A percentile compares a stretch with the other conserved stretches of the same genome.
Conservation (phyloP, 2,888 invertebrate species). For the Caenorhabditis sp. region DNA sequence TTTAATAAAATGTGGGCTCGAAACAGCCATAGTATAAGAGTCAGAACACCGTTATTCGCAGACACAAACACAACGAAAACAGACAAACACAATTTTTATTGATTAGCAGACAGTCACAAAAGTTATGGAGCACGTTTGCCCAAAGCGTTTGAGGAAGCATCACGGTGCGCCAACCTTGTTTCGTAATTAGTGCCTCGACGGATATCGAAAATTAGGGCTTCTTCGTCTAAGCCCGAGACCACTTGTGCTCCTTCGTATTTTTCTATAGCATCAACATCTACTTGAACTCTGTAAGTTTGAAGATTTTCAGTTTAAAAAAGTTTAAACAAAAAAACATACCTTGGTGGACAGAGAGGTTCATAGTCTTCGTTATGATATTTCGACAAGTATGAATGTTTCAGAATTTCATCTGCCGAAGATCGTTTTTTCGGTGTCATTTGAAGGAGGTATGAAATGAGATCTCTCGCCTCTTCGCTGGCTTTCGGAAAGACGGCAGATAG, state of each 20-base stretch:
- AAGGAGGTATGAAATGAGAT: slow-evolving; percentile 55
- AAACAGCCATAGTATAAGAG: no score
- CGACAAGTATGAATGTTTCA: slow-evolving; percentile 72
- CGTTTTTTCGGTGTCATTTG: slow-evolving; percentile 72
- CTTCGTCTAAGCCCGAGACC: slow-evolving; percentile 70
- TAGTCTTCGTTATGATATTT: slow-evolving; percentile 73
- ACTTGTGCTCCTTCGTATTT: slow-evolving; percentile 67
- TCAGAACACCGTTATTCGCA: not conserved
- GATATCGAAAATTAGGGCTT: slow-evolving; percentile 70
- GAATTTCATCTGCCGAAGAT: slow-evolving; percentile 72
- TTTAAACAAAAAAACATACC: slow-evolving; percentile 19
- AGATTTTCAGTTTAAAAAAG: not conserved
- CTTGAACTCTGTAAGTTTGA: slow-evolving; percentile 22
- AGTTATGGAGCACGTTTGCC: slow-evolving; percentile 18
- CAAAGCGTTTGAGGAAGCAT: slow-evolving; percentile 29
- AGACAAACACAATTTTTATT: slow-evolving; percentile 2
- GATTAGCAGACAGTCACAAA: slow-evolving; percentile 1
- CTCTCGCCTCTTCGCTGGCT: slow-evolving; percentile 71
- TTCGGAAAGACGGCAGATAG: slow-evolving; percentile 72
- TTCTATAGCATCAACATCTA: slow-evolving; percentile 69
- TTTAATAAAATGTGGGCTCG: no score
- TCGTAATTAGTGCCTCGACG: slow-evolving; percentile 45
- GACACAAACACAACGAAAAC: not conserved
- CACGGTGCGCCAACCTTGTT: slow-evolving; percentile 43
- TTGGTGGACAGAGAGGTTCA: slow-evolving; percentile 69